These are phyloP conservation scores for Acanthosepion lycidas DNA, from an alignment of 2,888 invertebrate species.

Conservation along the genomic window DNA sequence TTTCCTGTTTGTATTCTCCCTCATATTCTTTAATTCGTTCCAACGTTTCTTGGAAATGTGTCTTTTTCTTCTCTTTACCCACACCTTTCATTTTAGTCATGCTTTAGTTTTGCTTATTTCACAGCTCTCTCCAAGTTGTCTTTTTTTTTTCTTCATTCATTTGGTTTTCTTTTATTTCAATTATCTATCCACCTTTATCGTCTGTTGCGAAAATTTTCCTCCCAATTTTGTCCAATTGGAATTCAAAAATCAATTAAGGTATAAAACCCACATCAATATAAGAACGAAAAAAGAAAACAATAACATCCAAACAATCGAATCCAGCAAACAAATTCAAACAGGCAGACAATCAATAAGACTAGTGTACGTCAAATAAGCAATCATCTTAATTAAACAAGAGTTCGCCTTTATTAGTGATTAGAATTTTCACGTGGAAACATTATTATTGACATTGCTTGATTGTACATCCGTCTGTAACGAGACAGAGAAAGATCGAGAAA, in stretches of 20 bases:
- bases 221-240: background rate
- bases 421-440: background rate
- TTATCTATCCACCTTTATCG: background rate
- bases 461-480: background rate
- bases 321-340: background rate
- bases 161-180: background rate
- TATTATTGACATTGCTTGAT: background rate
- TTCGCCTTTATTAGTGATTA: background rate
- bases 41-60: too few species aligned
- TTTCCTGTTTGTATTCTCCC: too few species aligned
- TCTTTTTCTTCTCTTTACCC: too few species aligned
- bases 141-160: background rate
- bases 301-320: background rate
- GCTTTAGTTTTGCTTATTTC: too few species aligned
- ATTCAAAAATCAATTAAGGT: background rate
- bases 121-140: background rate
- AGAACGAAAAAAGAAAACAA: background rate
- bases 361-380: background rate
- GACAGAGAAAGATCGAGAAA: background rate
- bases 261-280: background rate
- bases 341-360: background rate
- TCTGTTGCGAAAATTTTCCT: background rate
- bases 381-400: constrained; percentile 7
- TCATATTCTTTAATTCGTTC: too few species aligned
- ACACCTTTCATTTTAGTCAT: too few species aligned